Percentiles rank a stretch among this genome's conserved stretches.
Conservation (phyloP, 2,113 vertebrate genomes). For the Entelurus aequoreus region DNA sequence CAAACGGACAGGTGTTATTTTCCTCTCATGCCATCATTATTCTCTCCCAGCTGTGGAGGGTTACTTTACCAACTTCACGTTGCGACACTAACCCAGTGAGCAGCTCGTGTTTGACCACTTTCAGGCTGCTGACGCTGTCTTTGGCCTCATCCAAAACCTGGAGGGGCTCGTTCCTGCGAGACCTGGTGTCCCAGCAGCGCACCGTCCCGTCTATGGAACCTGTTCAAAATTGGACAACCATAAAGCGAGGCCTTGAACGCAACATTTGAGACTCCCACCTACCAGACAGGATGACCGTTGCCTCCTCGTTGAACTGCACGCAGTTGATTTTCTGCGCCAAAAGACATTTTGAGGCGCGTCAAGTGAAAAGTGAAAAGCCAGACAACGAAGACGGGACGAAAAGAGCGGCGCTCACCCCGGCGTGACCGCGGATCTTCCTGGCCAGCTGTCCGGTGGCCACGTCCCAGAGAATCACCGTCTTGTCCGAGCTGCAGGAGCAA, state of each 20-base stretch:
- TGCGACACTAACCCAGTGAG: constrained; percentile 77
- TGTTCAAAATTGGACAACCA: constrained; percentile 31
- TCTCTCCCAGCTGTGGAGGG: no score
- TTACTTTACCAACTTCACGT: no score
- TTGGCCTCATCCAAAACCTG: constrained; percentile 83
- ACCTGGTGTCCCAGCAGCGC: constrained; percentile 89
- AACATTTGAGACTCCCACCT: constrained; percentile 25
- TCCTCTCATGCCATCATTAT: no score
- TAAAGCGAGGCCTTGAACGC: background rate
- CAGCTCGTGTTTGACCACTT: constrained; percentile 81
- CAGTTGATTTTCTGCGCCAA: constrained; percentile 82
- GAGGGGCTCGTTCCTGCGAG: constrained; percentile 77
- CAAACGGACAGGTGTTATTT: no score
- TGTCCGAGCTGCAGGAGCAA: constrained; percentile 87
- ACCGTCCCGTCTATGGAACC: constrained; percentile 87
- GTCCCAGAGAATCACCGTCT: constrained; percentile 88
- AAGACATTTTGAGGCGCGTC: background rate
- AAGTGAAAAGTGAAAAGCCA: background rate
- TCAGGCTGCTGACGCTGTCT: constrained; percentile 88
- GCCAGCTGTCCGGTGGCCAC: constrained; percentile 84
- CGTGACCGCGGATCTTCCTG: constrained; percentile 88
- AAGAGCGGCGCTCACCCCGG: constrained; percentile 74
- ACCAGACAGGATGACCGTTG: constrained; percentile 88
- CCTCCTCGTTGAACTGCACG: constrained; percentile 89
- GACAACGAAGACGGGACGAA: background rate